phyloP scores from a whole-genome alignment of 1,140 invertebrate species.

The Diprion similis region DNA sequence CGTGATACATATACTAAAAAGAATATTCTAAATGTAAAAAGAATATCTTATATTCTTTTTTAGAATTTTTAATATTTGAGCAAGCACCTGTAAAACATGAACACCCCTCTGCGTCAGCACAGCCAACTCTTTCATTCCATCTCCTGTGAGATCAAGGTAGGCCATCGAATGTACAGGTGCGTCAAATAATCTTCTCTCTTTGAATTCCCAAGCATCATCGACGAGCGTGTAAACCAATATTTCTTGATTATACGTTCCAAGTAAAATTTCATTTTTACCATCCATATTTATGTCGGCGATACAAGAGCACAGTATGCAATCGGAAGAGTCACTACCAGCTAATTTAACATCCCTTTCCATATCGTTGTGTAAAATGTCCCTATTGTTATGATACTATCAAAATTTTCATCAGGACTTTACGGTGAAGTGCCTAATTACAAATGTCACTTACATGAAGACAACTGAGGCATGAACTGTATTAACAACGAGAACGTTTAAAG shows the following conservation, averaged over 20 bases:
- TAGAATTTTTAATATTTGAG: slow-evolving; percentile 4
- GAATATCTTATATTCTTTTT: neutral
- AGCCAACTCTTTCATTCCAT: slow-evolving; percentile 73
- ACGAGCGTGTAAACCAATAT: slow-evolving; percentile 67
- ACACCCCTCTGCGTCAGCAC: slow-evolving; percentile 74
- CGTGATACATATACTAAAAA: no score
- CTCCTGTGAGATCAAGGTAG: slow-evolving; percentile 72
- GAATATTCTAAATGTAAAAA: slow-evolving; percentile 21
- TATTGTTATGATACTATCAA: slow-evolving; percentile 40
- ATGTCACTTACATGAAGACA: slow-evolving; percentile 65
- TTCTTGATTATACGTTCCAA: slow-evolving; percentile 75
- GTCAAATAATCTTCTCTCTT: slow-evolving; percentile 63
- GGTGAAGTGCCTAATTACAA: neutral
- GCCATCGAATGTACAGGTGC: slow-evolving; percentile 70
- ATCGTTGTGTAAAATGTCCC: slow-evolving; percentile 67
- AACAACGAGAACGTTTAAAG: slow-evolving; percentile 66
- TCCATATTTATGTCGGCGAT: slow-evolving; percentile 78
- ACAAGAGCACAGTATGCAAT: slow-evolving; percentile 67
- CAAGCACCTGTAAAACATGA: slow-evolving; percentile 69
- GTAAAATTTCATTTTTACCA: slow-evolving; percentile 72
- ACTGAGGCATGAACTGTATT: slow-evolving; percentile 66
- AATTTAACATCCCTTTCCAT: slow-evolving; percentile 63
- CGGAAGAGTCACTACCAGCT: slow-evolving; percentile 64
- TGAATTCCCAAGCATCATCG: slow-evolving; percentile 58
- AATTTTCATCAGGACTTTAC: neutral